Base-by-base conservation (phyloP, 2,888 invertebrate species). In the Chironomus tentans region DNA sequence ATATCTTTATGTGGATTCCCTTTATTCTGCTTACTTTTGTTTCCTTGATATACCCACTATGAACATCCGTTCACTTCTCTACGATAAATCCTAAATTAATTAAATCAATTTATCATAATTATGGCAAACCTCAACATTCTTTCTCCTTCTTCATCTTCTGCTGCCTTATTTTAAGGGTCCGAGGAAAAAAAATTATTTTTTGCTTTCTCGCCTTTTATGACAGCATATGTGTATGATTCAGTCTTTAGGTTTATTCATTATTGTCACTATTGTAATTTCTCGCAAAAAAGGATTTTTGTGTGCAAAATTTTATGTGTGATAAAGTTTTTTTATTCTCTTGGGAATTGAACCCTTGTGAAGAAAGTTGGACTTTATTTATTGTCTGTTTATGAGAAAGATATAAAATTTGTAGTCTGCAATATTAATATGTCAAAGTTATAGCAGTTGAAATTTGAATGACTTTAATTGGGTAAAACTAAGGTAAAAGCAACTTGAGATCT, bases 51-150 rank as follows among this genome's bases (percentile, higher is more conserved):
- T 38, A 38, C 7, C 38, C 38, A 38, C 38, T 38, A 38, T 38
- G 38, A 38, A 38, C 70, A 70, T 46, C 47, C 70, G 18, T 47
- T 24, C 70, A 18, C 12, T n/a, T 68, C n/a, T 21, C 47, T 13
- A 18, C 70, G 21, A 48, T 28, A 74, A 74, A 74, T 74, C 74
- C 68, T 22, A 68, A 74, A 74, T 74, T 74, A 74, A 74, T 74
- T 74, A 68, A 74, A 74, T 68, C 74, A 74, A 74, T 74, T 74
- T 68, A 74, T 74, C 74, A 74, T 74, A 74, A 74, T 74, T 74
- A 74, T 62, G 68, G 68, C 74, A 46, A 74, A 74, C 74, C 74
- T 74, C 68, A 74, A 74, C 74, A 74, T 74, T 74, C 68, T 62
- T n/a, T 62, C 50, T 61, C 7, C 38, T 38, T 38, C 38, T 10